These are phyloP conservation scores for Ammospiza nelsoni DNA, from an alignment of 2,113 vertebrate species.

Conservation along the genomic window DNA sequence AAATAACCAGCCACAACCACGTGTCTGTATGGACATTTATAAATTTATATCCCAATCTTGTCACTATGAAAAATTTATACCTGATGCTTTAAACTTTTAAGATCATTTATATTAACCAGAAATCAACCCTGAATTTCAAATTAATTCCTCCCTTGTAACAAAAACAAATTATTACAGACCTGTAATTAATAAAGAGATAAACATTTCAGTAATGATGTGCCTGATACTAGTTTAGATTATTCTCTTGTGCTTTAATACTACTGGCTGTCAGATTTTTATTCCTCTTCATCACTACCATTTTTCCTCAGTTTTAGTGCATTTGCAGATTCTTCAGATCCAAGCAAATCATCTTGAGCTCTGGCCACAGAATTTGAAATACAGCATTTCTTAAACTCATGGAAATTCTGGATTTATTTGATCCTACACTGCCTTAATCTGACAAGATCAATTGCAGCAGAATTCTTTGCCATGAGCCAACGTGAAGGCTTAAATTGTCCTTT, in stretches of 20 bases:
- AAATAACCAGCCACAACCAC: background rate
- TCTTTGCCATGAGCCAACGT: background rate
- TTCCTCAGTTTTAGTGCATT: background rate
- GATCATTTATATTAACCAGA: background rate
- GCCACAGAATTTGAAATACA: background rate
- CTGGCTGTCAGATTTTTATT: background rate
- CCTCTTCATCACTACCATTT: background rate
- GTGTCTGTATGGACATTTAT: fast-evolving
- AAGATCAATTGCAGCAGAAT: background rate
- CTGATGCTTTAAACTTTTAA: background rate
- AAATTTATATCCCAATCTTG: background rate
- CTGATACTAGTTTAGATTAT: background rate
- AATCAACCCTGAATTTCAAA: background rate
- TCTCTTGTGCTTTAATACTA: background rate
- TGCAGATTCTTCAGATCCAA: background rate
- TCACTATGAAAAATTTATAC: background rate
- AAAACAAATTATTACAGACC: background rate
- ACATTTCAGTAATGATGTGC: background rate
- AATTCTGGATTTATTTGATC: background rate
- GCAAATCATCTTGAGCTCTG: background rate
- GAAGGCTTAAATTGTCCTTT: background rate
- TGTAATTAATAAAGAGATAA: background rate
- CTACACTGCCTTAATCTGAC: background rate
- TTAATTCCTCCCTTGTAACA: background rate
- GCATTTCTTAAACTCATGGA: background rate